Evolutionary conservation across 2,797 vertebrate species (phyloP).

Genomic region (Etheostoma perlongum): DNA sequence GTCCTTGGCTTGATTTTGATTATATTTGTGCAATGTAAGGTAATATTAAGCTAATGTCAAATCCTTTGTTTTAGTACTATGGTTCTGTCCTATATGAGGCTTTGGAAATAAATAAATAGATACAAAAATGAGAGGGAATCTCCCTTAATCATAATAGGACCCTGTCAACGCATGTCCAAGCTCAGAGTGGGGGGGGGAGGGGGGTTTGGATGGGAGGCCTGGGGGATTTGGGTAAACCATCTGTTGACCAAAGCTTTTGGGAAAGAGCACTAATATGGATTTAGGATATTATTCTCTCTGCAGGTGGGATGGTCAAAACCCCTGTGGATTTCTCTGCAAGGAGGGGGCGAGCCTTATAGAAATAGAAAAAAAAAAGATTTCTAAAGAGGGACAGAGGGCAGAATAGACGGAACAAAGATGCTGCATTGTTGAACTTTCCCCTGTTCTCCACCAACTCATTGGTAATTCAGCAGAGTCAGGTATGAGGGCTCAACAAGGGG

Average conservation of each 20-base stretch:
- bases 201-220: constrained; percentile 70
- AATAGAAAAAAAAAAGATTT: constrained; percentile 61
- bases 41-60: neutral
- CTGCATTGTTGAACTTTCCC: constrained; percentile 54
- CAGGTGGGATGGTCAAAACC: constrained; percentile 84
- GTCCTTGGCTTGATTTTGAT: neutral
- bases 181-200: constrained; percentile 64
- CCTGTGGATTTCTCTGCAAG: constrained; percentile 71
- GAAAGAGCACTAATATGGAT: constrained; percentile 86
- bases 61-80: neutral
- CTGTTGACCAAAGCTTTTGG: constrained; percentile 86
- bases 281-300: constrained; percentile 86
- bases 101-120: constrained; percentile 20
- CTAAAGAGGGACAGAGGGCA: constrained; percentile 33
- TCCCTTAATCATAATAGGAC: constrained; percentile 57
- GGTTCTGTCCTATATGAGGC: neutral
- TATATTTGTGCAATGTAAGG: neutral
- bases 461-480: constrained; percentile 47
- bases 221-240: constrained; percentile 85
- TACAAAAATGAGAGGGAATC: constrained; percentile 37
- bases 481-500: constrained; percentile 48
- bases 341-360: constrained; percentile 48
- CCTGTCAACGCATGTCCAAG: constrained; percentile 78
- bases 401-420: constrained; percentile 63
- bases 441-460: constrained; percentile 64